Percentiles rank a stretch among this genome's conserved stretches.
Conservation (phyloP, 2,797 vertebrate genomes). For the Poecilia velifera region DNA sequence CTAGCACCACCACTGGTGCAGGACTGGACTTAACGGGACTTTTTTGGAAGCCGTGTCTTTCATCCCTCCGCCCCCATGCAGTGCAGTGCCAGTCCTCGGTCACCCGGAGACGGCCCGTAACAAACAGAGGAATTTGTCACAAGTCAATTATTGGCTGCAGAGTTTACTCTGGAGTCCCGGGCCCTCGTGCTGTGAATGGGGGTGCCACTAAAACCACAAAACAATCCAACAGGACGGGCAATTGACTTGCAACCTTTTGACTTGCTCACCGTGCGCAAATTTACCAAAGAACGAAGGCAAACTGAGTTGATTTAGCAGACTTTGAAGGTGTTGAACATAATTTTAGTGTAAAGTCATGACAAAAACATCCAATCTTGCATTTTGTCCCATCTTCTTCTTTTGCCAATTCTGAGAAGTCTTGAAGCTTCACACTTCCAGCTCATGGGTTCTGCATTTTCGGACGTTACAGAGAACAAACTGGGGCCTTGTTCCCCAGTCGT, state of each 20-base stretch:
- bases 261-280: slow-evolving; percentile 36
- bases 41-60: slow-evolving; percentile 66
- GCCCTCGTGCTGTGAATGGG: slow-evolving; percentile 64
- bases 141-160: slow-evolving; percentile 78
- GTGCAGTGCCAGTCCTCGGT: slow-evolving; percentile 58
- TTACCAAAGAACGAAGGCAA: slow-evolving; percentile 42
- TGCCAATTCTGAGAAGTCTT: neutral
- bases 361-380: neutral
- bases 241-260: slow-evolving; percentile 69
- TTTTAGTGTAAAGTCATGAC: neutral
- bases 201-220: slow-evolving; percentile 61
- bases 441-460: slow-evolving; percentile 22
- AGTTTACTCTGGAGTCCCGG: slow-evolving; percentile 64
- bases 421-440: slow-evolving; percentile 1
- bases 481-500: slow-evolving; percentile 27
- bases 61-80: slow-evolving; percentile 72
- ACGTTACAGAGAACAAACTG: slow-evolving; percentile 32
- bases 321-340: slow-evolving; percentile 28
- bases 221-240: slow-evolving; percentile 64
- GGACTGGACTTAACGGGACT: slow-evolving; percentile 67
- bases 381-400: neutral
- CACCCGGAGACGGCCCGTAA: slow-evolving; percentile 73
- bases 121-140: slow-evolving; percentile 80
- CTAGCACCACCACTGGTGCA: slow-evolving; percentile 62
- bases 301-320: slow-evolving; percentile 44